These are phyloP conservation scores for Scaptomyza reducta DNA, from an alignment of 2,888 invertebrate genomes.

Conservation along the genomic window DNA sequence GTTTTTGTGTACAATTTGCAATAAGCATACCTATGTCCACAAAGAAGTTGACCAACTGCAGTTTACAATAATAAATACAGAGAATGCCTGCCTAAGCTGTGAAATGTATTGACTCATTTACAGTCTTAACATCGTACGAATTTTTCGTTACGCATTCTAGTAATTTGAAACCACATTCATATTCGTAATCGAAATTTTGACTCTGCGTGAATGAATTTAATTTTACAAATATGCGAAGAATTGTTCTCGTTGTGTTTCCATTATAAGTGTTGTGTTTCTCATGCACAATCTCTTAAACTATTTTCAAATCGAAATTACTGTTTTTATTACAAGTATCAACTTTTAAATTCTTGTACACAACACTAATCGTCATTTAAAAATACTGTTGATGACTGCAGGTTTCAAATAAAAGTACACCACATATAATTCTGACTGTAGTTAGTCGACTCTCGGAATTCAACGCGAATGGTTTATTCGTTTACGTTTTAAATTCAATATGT, in stretches of 20 bases:
- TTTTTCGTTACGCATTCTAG: neutral
- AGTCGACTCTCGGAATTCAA: neutral
- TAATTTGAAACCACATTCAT: neutral
- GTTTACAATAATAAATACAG: neutral
- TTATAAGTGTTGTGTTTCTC: neutral
- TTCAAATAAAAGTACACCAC: slow-evolving; percentile 2
- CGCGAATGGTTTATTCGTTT: neutral
- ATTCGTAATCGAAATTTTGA: no score
- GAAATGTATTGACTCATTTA: neutral
- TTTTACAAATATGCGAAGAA: no score
- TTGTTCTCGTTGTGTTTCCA: no score
- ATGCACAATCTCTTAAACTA: no score
- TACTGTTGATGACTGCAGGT: neutral
- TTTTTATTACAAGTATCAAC: no score
- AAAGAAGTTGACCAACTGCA: neutral
- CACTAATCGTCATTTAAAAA: neutral
- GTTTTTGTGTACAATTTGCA: neutral
- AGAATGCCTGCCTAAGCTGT: neutral
- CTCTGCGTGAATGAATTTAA: no score
- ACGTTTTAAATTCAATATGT: slow-evolving; percentile 9
- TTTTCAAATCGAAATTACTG: no score
- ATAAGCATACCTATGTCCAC: neutral
- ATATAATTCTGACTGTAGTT: neutral
- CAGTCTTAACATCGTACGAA: neutral
- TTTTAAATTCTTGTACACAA: neutral